phyloP scores from a whole-genome alignment of 2,888 invertebrate genomes.

The Rhodophaea formosa region DNA sequence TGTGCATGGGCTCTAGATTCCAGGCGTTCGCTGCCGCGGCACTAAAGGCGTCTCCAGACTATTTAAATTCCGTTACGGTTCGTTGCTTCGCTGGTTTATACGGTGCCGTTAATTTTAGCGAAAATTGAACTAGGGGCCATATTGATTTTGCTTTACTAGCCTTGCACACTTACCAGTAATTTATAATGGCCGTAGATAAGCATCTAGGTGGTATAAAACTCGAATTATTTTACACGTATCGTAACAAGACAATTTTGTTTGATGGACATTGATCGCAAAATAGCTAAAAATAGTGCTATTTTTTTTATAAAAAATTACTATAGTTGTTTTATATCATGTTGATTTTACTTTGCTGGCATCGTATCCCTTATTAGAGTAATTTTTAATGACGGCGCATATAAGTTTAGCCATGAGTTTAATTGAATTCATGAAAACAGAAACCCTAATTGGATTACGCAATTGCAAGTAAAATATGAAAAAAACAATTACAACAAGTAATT shows the following conservation, averaged over 20 bases:
- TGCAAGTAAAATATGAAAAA: too few relatives aligned
- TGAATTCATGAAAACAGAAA: too few relatives aligned
- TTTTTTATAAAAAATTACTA: too few relatives aligned
- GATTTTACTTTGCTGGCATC: too few relatives aligned
- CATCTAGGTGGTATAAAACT: neutral
- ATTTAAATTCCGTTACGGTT: conserved; percentile 80
- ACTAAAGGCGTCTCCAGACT: conserved; percentile 74
- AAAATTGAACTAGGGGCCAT: conserved; percentile 65
- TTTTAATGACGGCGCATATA: too few relatives aligned
- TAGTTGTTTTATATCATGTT: too few relatives aligned
- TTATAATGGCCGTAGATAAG: neutral
- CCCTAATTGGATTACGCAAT: too few relatives aligned
- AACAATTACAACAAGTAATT: too few relatives aligned
- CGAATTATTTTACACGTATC: neutral
- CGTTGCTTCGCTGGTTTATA: conserved; percentile 81
- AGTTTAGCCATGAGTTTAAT: too few relatives aligned
- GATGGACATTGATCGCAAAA: too few relatives aligned
- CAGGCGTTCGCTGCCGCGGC: conserved; percentile 50
- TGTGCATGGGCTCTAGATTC: conserved; percentile 41
- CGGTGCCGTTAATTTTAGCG: conserved; percentile 76
- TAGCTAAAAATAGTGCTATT: too few relatives aligned
- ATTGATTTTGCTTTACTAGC: conserved; percentile 53
- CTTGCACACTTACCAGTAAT: neutral
- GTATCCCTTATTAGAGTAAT: too few relatives aligned
- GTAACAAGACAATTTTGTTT: neutral